Evolutionary conservation across 2,113 vertebrate species (phyloP), one percentile per base, ranked within the genome.

Genomic region (Ictalurus punctatus): DNA sequence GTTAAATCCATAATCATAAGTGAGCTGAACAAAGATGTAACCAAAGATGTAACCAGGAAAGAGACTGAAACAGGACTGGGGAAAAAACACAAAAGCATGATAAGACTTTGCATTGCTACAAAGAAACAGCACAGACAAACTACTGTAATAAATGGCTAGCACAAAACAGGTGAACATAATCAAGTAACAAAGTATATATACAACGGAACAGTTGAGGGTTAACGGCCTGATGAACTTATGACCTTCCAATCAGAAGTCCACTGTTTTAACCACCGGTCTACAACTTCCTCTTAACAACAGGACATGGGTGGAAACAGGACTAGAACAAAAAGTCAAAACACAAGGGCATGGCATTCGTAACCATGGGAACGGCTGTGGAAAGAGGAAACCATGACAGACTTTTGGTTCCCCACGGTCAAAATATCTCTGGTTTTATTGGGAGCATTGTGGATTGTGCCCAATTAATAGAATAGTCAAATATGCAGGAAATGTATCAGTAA

Each of bases 161-260:
- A 54, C 27, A 56, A 52, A n/a, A 34, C 52, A 80, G 48, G 48
- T 80, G 78, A 80, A 80, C 78, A 80, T 14, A n/a, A 80, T 56
- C 9, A 3, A 52, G 27, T 80, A 79, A n/a, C 76, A 79, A 79
- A 14, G 44, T 52, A 80, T 52, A 48, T 48, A 52, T 52, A 52
- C 8, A 1, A 52, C 1, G 0, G 48, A 52, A 52, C 48, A 52
- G 8, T 52, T 52, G 48, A 52, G 9, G 48, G 8, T 52, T 52
- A 52, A 10, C 9, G 48, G 48, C 48, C 8, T 52, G 48, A 52
- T 52, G 48, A 52, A 52, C 48, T 52, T 10, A 52, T 10, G 9
- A 10, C 48, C 48, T 52, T 52, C 48, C 48, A 52, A 9, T 52
- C 48, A 52, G 48, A 52, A 52, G 48, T 52, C 48, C 8, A 52